Evolutionary conservation across 2,797 vertebrate genomes (phyloP).

Genomic region (Pangasius krempfi): DNA sequence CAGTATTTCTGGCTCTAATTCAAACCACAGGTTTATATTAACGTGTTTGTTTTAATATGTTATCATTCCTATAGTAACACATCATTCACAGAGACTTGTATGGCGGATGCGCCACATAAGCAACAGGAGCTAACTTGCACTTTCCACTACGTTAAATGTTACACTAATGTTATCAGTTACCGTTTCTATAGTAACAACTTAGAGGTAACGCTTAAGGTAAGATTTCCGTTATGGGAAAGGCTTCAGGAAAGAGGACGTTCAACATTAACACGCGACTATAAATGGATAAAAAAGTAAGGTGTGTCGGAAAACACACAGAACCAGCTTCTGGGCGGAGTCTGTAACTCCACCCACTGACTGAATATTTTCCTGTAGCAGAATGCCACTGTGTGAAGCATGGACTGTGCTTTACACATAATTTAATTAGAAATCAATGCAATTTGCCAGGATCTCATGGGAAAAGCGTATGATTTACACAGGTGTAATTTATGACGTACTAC

Average conservation of each 20-base stretch:
- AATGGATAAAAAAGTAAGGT: neutral
- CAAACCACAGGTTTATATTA: too few relatives aligned
- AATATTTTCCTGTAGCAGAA: conserved; percentile 32
- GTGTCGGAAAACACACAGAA: neutral
- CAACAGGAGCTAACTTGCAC: too few relatives aligned
- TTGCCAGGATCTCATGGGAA: neutral
- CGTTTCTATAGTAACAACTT: neutral
- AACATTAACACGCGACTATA: neutral
- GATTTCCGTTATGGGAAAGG: neutral
- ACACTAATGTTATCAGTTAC: neutral
- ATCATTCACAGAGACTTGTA: too few relatives aligned
- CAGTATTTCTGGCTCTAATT: too few relatives aligned
- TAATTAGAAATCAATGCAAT: neutral
- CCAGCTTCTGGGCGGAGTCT: neutral
- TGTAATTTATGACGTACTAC: neutral
- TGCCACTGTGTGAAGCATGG: conserved; percentile 50
- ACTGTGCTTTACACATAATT: neutral
- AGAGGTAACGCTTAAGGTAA: neutral
- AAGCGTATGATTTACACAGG: neutral
- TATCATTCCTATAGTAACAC: neutral
- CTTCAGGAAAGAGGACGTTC: neutral
- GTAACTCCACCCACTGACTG: conserved; percentile 30
- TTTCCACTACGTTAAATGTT: neutral
- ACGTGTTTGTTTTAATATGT: too few relatives aligned
- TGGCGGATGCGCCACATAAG: too few relatives aligned